A percentile compares a stretch with the other conserved stretches of the same genome.
These are phyloP conservation scores for Microdon myrmicae DNA, from an alignment of 2,888 invertebrate genomes.

Conservation along the genomic window DNA sequence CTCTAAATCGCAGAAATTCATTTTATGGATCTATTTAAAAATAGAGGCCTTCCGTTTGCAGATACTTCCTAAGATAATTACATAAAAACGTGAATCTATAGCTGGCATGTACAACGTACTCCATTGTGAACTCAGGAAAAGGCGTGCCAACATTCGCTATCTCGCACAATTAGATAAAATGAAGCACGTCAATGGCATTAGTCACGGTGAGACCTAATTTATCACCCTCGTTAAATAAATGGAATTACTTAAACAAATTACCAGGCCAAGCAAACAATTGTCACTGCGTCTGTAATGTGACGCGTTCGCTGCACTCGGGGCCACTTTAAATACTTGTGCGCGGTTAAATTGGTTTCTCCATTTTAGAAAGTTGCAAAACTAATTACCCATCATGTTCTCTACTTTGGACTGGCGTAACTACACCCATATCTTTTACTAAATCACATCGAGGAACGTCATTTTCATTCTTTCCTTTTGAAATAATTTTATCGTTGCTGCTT, in stretches of 20 bases:
- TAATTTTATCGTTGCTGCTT: slow-evolving; percentile 27
- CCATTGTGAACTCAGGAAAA: too few relatives aligned
- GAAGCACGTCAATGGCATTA: slow-evolving; percentile 39
- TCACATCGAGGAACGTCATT: neutral
- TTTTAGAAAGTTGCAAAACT: slow-evolving; percentile 46
- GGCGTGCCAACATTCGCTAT: slow-evolving; percentile 17
- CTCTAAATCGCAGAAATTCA: too few relatives aligned
- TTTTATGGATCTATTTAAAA: too few relatives aligned
- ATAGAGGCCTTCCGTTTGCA: too few relatives aligned
- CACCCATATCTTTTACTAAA: neutral
- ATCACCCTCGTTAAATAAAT: slow-evolving; percentile 47
- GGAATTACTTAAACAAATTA: slow-evolving; percentile 51
- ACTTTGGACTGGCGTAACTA: slow-evolving; percentile 6
- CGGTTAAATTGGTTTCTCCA: slow-evolving; percentile 51
- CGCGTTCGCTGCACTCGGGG: slow-evolving; percentile 13
- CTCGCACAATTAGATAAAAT: slow-evolving; percentile 40
- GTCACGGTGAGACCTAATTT: slow-evolving; percentile 42
- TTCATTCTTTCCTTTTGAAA: slow-evolving; percentile 10
- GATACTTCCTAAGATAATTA: too few relatives aligned
- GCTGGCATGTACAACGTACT: too few relatives aligned
- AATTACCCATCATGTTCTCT: slow-evolving; percentile 45
- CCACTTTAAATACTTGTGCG: slow-evolving; percentile 48
- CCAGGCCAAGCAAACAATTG: slow-evolving; percentile 46
- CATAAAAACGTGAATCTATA: too few relatives aligned
- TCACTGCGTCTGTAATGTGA: slow-evolving; percentile 24